Evolutionary conservation across 2,888 invertebrate genomes (phyloP), one percentile per base, ranked within the genome.

Genomic region (Limnephilus auricula): DNA sequence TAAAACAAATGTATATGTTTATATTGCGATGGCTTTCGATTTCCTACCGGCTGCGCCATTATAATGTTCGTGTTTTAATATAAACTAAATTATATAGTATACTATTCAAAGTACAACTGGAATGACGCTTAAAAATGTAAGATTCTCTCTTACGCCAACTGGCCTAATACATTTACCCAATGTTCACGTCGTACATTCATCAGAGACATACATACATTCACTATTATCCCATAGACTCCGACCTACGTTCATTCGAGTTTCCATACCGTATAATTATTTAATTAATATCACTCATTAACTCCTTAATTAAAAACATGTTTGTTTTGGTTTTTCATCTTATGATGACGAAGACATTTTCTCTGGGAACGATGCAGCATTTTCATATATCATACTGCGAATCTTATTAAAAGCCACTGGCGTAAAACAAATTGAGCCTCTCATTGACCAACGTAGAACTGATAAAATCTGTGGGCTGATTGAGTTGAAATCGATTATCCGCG

Each of bases 401-500:
- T 65, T 65, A 65, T 65, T 65, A n/a, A 65, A 65, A 25, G 18
- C 50, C 25, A 25, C 65, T 65, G 65, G 65, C 9, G 9, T 9
- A 65, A 65, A 65, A 25, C 25, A 65, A 65, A 65, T 65, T 65
- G 25, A 65, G 65, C 85, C 31, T 85, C 85, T 30, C 85, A n/a
- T 40, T 45, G 85, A 40, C n/a, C 31, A 50, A 50, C 5, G 31
- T 30, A 50, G 5, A 84, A 37, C 12, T 37, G n/a, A 83, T 30
- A 45, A 79, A 79, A 34, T 78, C 78, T 78, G 87, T 88, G 37
- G 87, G 87, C 79, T 34, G 65, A 25, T 31, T 34, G 87, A 88
- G 37, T 78, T 30, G 65, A 32, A 88, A 88, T 88, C 87, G 87
- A 88, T 88, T 78, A 78, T 79, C 87, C 87, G 78, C 34, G 78